Evolutionary conservation across 2,797 vertebrate genomes (phyloP).

Genomic region (Ispidina picta): DNA sequence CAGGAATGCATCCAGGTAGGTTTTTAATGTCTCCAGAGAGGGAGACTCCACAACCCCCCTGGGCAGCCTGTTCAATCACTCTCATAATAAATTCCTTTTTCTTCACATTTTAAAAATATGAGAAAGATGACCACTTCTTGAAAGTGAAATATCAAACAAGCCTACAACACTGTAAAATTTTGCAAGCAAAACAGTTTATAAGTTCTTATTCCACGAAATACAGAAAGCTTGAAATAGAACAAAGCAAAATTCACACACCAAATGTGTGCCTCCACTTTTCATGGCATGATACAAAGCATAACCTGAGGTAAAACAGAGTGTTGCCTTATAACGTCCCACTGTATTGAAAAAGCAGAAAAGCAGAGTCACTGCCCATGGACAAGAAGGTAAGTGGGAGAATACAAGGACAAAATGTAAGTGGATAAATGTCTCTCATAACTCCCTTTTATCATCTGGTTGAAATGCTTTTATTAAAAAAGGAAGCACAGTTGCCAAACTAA

Average conservation of each 20-base stretch:
- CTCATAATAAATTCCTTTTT: neutral
- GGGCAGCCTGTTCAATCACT: too few species aligned
- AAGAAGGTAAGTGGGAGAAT: neutral
- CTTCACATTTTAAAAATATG: neutral
- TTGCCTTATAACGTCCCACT: neutral
- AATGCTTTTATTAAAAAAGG: neutral
- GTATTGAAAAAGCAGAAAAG: neutral
- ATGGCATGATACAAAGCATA: neutral
- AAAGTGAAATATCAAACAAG: neutral
- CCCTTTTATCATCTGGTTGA: neutral
- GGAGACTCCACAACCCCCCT: too few species aligned
- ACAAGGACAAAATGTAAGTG: neutral
- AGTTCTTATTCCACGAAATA: neutral
- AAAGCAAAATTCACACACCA: neutral
- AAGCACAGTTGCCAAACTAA: neutral
- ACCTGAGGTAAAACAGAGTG: neutral
- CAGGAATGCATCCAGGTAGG: too few species aligned
- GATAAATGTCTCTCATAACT: neutral
- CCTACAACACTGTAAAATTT: neutral
- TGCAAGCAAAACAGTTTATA: neutral
- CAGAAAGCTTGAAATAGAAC: neutral
- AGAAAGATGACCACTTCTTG: neutral
- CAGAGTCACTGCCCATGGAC: neutral
- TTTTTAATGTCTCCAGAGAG: too few species aligned
- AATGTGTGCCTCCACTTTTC: neutral